Base-by-base conservation (phyloP, 2,797 vertebrate species). In the Falco naumanni region DNA sequence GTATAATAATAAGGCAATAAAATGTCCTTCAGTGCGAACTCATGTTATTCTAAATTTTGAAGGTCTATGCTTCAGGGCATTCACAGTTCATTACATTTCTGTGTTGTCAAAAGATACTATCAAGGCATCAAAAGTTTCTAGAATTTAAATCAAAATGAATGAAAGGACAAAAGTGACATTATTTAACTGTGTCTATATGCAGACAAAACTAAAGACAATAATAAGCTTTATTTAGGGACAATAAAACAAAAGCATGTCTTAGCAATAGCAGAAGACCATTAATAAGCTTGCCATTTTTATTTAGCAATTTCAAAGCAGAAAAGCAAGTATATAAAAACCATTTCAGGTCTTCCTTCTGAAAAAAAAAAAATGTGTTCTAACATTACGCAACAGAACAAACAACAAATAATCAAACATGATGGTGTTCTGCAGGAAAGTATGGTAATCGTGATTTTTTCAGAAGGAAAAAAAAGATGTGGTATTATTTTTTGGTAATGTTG, bases 1-100 rank as follows among this genome's bases (percentile, higher is more conserved):
- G 87, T 84, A 92, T 74, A 96, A 96, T 96, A 96, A 94, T 88
- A 96, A 90, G 94, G 92, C 92, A 96, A 88, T 97, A 96, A 96
- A 97, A 90, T 33, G 79, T 94, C 92, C 77, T 94, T 93, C 91
- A 82, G 25, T 29, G 77, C 86, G 74, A 93, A 97, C 91, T 86
- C 84, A 68, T 86, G 92, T 97, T 96, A 91, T 93, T 95, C 92
- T 94, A 90, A 88, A 96, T 92, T 92, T 94, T 91, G 69, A 91
- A 57, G 56, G 85, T 82, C 76, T 91, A 54, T 84, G 71, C 82
- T 96, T 92, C 84, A 68, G 94, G 87, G 82, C 63, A 88, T 83
- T 89, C 79, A 87, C 50, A 71, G 79, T 92, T 96, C 89, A 92
- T 90, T 94, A 86, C 45, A 87, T 64, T 93, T 94, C 63, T 91